Base-by-base conservation (phyloP, 2,888 invertebrate species). In the Xanthia togata region DNA sequence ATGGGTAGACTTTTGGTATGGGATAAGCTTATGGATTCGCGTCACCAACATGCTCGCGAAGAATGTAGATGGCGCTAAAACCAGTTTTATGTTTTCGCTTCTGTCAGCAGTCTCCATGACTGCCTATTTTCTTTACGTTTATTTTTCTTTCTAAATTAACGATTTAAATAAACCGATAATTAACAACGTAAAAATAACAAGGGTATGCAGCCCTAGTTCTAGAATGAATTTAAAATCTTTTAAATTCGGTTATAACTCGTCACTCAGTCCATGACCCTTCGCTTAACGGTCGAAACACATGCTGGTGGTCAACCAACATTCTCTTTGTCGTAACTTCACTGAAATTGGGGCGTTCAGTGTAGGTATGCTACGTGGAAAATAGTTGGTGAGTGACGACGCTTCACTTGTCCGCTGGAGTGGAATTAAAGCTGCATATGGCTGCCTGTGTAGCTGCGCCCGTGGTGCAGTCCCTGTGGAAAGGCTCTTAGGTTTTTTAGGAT, bases 291-390 rank as follows among this genome's bases (percentile, higher is more conserved):
- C 14, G 64, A 76, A 79, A 74, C 75, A 76, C 60, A 84, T 75
- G 70, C 73, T 83, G 83, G 73, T 83, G 86, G 83, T 73, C 73
- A 75, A 78, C 83, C 84, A 83, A 79, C 79, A 79, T 79, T 86
- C 86, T 86, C 83, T 79, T 69, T 86, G 83, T 78, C 47, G 64
- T 55, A 83, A 84, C 59, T 86, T 65, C 69, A 60, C 59, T 79
- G 84, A 76, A 86, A 79, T 84, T 84, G 76, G 75, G 76, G 69
- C 79, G 70, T 75, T 64, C 57, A 67, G 67, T 81, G 65, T 53
- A 59, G 65, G 5, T 69, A 53, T 23, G 60, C 23, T 70, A 55
- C 26, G 65, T 67, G 62, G 47, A 59, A 82, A 85, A 76, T 76
- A 70, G 53, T 82, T 57, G 60, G 59, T 4, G 20, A 69, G 35